Conservation (phyloP, 1,140 invertebrate genomes). For the Atta cephalotes region DNA sequence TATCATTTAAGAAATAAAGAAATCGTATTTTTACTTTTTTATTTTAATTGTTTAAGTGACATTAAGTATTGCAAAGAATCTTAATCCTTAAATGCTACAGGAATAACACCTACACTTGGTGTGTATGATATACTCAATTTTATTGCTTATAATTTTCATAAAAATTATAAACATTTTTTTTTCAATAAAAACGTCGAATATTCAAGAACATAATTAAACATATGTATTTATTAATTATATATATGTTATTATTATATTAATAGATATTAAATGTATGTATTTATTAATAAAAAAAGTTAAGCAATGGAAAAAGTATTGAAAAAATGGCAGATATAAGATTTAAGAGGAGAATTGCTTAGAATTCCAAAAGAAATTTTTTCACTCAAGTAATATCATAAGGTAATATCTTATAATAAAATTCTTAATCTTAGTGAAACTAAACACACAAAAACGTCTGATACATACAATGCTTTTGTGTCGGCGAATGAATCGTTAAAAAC, state of each 20-base stretch:
- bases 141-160: too few relatives aligned
- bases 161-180: too few relatives aligned
- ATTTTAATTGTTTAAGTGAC: background rate
- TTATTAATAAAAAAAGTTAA: too few relatives aligned
- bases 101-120: too few relatives aligned
- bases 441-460: conserved; percentile 26
- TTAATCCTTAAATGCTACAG: background rate
- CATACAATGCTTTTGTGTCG: conserved; percentile 25
- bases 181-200: too few relatives aligned
- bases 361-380: background rate
- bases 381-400: background rate
- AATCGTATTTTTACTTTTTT: background rate
- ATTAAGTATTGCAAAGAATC: background rate
- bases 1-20: background rate
- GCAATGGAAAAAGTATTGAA: too few relatives aligned
- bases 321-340: too few relatives aligned
- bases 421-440: conserved; percentile 43
- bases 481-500: conserved; percentile 20
- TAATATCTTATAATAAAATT: conserved; percentile 56
- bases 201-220: too few relatives aligned
- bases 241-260: too few relatives aligned
- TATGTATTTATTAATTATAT: too few relatives aligned
- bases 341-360: background rate
- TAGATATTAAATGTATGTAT: too few relatives aligned
- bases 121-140: too few relatives aligned